Percentiles rank a stretch among this genome's conserved stretches.
phyloP scores from a whole-genome alignment of 2,888 invertebrate genomes.

The Syritta pipiens region DNA sequence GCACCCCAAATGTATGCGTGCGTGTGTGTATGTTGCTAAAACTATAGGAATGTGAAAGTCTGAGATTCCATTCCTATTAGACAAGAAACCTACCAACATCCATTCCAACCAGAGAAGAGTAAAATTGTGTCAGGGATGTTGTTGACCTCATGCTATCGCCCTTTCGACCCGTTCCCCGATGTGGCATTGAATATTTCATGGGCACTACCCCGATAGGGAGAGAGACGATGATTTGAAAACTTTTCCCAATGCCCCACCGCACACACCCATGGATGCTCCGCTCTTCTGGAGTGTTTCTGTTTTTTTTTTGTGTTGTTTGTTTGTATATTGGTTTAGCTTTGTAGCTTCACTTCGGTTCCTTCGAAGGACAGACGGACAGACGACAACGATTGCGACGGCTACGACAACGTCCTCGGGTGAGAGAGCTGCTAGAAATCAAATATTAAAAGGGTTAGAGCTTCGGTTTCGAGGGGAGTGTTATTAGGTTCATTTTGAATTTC shows the following conservation, averaged over 20 bases:
- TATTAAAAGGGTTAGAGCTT: constrained; percentile 61
- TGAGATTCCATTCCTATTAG: constrained; percentile 6
- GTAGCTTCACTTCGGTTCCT: neutral
- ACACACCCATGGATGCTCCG: constrained; percentile 2
- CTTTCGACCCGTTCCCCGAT: constrained; percentile 33
- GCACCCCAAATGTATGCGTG: neutral
- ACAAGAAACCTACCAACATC: constrained; percentile 1
- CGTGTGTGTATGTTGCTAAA: too few relatives aligned
- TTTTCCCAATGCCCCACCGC: constrained; percentile 44
- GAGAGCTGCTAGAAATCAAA: constrained; percentile 43
- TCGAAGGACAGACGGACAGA: neutral
- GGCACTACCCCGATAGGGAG: constrained; percentile 44
- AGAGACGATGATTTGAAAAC: constrained; percentile 58
- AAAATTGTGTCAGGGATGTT: constrained; percentile 47
- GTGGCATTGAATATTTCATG: constrained; percentile 64
- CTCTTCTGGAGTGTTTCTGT: constrained; percentile 9
- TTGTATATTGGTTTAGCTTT: constrained; percentile 39
- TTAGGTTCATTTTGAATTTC: constrained; percentile 56
- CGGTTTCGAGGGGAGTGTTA: constrained; percentile 25
- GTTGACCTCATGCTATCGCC: constrained; percentile 51
- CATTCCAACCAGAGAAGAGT: constrained; percentile 24
- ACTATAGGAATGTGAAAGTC: constrained; percentile 1
- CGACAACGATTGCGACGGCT: neutral
- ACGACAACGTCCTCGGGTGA: neutral
- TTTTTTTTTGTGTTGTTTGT: neutral